Evolutionary conservation across 2,888 invertebrate genomes (phyloP).

Genomic region (Saturnia japonica): DNA sequence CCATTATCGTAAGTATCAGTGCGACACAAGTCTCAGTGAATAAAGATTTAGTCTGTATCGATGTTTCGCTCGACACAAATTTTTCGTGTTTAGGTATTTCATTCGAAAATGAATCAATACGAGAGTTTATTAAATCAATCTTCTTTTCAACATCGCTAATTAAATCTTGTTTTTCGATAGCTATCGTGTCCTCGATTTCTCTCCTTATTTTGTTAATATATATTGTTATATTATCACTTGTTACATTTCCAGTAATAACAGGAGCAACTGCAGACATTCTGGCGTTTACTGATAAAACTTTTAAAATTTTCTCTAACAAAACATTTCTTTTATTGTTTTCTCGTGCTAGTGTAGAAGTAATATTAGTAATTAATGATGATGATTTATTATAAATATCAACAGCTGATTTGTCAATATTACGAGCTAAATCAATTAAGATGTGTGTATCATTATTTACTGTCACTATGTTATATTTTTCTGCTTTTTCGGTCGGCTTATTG

Average conservation of each 20-base stretch:
- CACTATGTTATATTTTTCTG: not conserved
- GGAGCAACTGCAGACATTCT: slow-evolving; percentile 20
- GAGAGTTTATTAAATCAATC: slow-evolving; percentile 27
- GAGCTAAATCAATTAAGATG: slow-evolving; percentile 24
- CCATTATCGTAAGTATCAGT: slow-evolving; percentile 45
- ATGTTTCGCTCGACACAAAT: slow-evolving; percentile 16
- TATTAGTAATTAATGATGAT: slow-evolving; percentile 8
- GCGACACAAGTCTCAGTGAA: slow-evolving; percentile 42
- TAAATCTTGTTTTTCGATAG: slow-evolving; percentile 35
- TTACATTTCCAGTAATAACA: slow-evolving; percentile 30
- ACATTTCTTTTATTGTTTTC: slow-evolving; percentile 31
- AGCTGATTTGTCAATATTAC: slow-evolving; percentile 22
- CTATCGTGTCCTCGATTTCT: slow-evolving; percentile 35
- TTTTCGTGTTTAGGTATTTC: slow-evolving; percentile 22
- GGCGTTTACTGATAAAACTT: slow-evolving; percentile 21
- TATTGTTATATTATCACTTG: slow-evolving; percentile 28
- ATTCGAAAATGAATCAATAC: slow-evolving; percentile 21
- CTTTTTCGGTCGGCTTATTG: slow-evolving; percentile 20
- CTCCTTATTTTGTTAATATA: slow-evolving; percentile 36
- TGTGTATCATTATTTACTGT: slow-evolving; percentile 19
- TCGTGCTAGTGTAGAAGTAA: slow-evolving; percentile 13
- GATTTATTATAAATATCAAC: slow-evolving; percentile 15
- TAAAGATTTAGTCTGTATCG: slow-evolving; percentile 25
- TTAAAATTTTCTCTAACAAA: slow-evolving; percentile 36
- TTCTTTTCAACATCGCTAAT: slow-evolving; percentile 35